Conservation (phyloP, 2,113 vertebrate species). For the Perca fluviatilis region DNA sequence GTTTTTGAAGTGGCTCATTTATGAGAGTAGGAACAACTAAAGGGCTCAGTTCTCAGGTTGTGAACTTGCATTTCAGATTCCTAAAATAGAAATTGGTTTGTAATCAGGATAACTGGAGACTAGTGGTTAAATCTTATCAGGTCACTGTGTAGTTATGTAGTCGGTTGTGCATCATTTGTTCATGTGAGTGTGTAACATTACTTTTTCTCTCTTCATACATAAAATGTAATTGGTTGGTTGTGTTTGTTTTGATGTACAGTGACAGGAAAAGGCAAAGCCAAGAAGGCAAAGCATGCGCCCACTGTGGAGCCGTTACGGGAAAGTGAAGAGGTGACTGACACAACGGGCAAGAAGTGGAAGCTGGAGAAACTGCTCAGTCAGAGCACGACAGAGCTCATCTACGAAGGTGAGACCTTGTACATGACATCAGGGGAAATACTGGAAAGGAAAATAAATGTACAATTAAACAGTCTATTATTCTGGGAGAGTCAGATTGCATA, state of each 20-base stretch:
- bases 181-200: background rate
- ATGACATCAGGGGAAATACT: background rate
- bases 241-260: slow-evolving; percentile 27
- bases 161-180: background rate
- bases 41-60: background rate
- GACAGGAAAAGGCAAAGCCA: slow-evolving; percentile 72
- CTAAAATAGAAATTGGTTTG: background rate
- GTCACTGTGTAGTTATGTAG: background rate
- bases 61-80: background rate
- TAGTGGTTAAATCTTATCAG: background rate
- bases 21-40: background rate
- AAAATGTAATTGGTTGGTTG: background rate
- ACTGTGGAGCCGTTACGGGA: slow-evolving; percentile 77
- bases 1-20: background rate
- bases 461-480: background rate
- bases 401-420: slow-evolving; percentile 73
- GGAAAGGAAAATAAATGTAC: background rate
- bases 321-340: slow-evolving; percentile 80
- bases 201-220: background rate
- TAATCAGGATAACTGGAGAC: background rate
- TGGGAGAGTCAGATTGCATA: background rate
- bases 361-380: slow-evolving; percentile 76
- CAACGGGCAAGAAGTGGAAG: slow-evolving; percentile 81
- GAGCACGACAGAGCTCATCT: slow-evolving; percentile 74
- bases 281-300: slow-evolving; percentile 61